A percentile compares a stretch with the other conserved stretches of the same genome.
phyloP scores from a whole-genome alignment of 30 jellyfish, hydroid and myxozoan species.

The Nemopilema nomurai region DNA sequence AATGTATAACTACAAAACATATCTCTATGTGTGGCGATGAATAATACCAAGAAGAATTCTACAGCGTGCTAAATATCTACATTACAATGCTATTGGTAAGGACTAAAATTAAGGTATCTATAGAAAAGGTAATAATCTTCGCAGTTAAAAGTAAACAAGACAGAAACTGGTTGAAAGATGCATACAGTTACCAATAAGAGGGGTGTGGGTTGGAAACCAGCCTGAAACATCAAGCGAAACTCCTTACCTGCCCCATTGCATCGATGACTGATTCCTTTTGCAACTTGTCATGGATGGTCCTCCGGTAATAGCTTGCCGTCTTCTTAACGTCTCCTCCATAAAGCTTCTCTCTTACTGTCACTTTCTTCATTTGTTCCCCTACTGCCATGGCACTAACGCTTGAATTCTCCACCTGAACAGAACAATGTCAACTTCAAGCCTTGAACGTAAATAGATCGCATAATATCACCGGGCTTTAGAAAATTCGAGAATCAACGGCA shows the following conservation, averaged over 20 bases:
- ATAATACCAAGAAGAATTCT: neutral
- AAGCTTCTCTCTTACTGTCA: conserved; percentile 15
- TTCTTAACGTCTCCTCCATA: conserved; percentile 75
- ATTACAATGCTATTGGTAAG: no score
- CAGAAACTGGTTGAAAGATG: neutral
- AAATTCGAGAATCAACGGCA: no score
- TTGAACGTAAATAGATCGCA: no score
- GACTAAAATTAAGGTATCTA: neutral
- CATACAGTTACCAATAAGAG: neutral
- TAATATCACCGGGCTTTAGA: no score
- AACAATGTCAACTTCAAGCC: neutral
- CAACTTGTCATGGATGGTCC: conserved; percentile 18
- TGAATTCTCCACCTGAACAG: conserved; percentile 34
- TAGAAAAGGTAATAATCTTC: neutral
- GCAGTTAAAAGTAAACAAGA: no score
- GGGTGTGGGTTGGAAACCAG: no score
- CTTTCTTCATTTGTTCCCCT: conserved; percentile 24
- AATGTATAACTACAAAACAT: no score
- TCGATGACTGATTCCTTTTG: neutral
- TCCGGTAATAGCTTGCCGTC: conserved; percentile 20
- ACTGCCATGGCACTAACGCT: conserved; percentile 10
- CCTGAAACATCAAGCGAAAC: no score
- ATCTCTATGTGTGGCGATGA: no score
- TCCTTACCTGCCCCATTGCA: conserved; percentile 31
- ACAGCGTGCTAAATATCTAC: neutral